A percentile compares a stretch with the other conserved stretches of the same genome.
These are phyloP conservation scores for Cottoperca gobio DNA, from an alignment of 2,797 vertebrate species.

Conservation along the genomic window DNA sequence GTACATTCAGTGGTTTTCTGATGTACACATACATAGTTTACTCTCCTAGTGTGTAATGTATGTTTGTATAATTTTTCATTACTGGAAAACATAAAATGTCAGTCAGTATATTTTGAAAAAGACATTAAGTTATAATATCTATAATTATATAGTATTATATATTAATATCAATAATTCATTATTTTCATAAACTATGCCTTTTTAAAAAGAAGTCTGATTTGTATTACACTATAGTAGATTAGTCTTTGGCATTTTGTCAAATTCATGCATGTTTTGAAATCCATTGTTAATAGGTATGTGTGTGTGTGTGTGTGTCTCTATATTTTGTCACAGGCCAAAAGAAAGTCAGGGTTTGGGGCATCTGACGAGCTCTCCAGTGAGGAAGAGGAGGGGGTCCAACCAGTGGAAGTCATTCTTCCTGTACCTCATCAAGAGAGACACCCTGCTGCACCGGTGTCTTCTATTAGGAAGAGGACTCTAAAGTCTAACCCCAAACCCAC, in stretches of 20 bases:
- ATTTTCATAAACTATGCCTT: neutral
- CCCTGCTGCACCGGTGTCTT: slow-evolving; percentile 64
- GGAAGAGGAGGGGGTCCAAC: slow-evolving; percentile 85
- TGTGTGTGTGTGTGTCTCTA: neutral
- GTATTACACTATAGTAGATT: neutral
- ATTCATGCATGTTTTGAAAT: neutral
- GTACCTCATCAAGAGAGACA: slow-evolving; percentile 59
- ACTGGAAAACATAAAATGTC: neutral
- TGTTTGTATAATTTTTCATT: neutral
- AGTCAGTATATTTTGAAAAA: neutral
- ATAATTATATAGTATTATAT: too few relatives aligned
- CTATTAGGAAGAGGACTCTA: slow-evolving; percentile 82
- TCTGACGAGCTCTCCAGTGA: slow-evolving; percentile 96
- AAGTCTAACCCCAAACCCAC: slow-evolving; percentile 55
- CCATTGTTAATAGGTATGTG: neutral
- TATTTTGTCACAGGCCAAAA: slow-evolving; percentile 74
- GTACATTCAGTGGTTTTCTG: neutral
- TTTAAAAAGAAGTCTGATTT: neutral
- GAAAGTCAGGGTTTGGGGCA: slow-evolving; percentile 77
- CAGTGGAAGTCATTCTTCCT: slow-evolving; percentile 56
- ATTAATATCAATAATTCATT: too few relatives aligned
- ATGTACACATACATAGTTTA: neutral
- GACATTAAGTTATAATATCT: neutral
- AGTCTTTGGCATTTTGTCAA: neutral
- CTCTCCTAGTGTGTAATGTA: neutral